A percentile compares a stretch with the other conserved stretches of the same genome.
These are phyloP conservation scores for Atrichornis clamosus DNA, from an alignment of 2,113 vertebrate genomes.

Conservation along the genomic window DNA sequence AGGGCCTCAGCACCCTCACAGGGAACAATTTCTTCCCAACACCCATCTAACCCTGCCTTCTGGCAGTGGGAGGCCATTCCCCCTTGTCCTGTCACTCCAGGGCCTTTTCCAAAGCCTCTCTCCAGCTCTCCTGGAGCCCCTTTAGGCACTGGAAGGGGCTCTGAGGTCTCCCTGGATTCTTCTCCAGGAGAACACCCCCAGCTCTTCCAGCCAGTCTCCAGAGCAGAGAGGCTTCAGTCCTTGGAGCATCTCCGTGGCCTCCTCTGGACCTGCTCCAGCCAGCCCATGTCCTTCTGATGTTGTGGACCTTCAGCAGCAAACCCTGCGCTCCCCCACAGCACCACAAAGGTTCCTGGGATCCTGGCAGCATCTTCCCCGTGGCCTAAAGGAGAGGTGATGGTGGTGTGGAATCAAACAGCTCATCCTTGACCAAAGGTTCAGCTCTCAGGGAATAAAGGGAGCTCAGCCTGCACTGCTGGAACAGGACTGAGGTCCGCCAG, in stretches of 20 bases:
- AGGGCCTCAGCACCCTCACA: accelerated
- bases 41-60: accelerated
- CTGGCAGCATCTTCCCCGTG: not conserved
- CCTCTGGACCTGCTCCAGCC: accelerated
- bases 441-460: not conserved
- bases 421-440: not conserved
- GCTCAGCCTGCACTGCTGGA: not conserved
- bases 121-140: not conserved
- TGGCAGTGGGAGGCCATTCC: not conserved
- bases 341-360: not conserved
- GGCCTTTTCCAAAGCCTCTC: accelerated
- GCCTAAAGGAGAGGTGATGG: not conserved
- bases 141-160: accelerated
- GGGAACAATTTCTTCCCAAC: accelerated
- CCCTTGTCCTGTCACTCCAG: not conserved
- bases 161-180: not conserved
- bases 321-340: not conserved
- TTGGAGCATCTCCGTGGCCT: accelerated
- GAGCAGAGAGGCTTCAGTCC: not conserved
- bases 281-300: accelerated
- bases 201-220: not conserved
- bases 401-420: not conserved
- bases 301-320: not conserved
- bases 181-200: not conserved
- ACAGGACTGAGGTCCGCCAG: not conserved